Evolutionary conservation across 2,888 invertebrate genomes (phyloP).

Genomic region (Drosophila borborema): DNA sequence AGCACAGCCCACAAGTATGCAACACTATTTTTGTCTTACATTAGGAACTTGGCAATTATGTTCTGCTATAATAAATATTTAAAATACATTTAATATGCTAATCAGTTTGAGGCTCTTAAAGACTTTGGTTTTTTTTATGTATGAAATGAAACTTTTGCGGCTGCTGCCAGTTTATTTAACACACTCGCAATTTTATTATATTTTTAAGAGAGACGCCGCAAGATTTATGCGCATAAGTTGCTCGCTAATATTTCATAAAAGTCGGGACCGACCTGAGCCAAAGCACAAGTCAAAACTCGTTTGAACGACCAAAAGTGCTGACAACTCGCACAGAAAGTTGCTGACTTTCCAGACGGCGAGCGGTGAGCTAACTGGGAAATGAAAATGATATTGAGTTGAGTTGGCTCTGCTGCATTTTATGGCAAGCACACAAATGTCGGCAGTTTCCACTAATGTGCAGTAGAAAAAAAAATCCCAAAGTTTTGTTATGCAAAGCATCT

Average conservation of each 20-base stretch:
- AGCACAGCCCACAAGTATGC: slow-evolving; percentile 22
- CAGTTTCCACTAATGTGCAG: slow-evolving; percentile 29
- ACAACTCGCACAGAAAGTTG: slow-evolving; percentile 74
- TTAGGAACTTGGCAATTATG: not conserved
- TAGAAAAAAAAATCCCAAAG: slow-evolving; percentile 39
- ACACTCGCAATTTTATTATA: slow-evolving; percentile 20
- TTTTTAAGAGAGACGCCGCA: slow-evolving; percentile 38
- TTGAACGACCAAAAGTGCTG: slow-evolving; percentile 67
- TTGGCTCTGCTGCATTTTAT: slow-evolving; percentile 49
- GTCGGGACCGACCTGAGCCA: slow-evolving; percentile 47
- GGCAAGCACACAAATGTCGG: slow-evolving; percentile 37
- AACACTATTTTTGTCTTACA: not conserved
- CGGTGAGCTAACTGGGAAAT: slow-evolving; percentile 48
- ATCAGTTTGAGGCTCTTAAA: slow-evolving; percentile 11
- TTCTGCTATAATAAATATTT: slow-evolving; percentile 11
- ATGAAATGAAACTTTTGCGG: slow-evolving; percentile 34
- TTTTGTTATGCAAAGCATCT: slow-evolving; percentile 51
- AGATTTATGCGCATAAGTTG: slow-evolving; percentile 80
- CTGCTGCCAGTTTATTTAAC: slow-evolving; percentile 63
- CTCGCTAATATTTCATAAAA: slow-evolving; percentile 77
- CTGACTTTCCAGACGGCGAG: slow-evolving; percentile 70
- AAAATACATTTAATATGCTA: slow-evolving; percentile 32
- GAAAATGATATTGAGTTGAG: slow-evolving; percentile 49
- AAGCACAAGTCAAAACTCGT: slow-evolving; percentile 54
- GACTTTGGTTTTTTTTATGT: not conserved